Base-by-base conservation (phyloP, 2,113 vertebrate genomes). In the Morphnarchus princeps region DNA sequence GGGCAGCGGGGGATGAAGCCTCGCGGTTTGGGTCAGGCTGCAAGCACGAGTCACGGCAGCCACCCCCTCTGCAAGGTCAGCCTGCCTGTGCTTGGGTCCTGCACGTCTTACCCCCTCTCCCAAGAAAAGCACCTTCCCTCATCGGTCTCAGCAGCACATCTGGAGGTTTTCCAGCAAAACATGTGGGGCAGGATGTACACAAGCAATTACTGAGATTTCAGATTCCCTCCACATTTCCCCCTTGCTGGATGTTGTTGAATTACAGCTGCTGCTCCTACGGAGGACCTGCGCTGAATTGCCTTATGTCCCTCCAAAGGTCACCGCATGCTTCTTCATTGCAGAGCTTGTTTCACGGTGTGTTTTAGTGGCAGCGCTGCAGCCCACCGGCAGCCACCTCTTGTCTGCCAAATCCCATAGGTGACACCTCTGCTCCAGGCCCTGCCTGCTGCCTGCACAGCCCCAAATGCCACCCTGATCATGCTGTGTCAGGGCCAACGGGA, bases 1-100 rank as follows among this genome's bases (percentile, higher is more conserved):
- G 84, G 95, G 86, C 96, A 91, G 83, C 11, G 2, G 95, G 94
- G 95, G 93, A 93, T 52, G 82, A 32, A 94, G 90, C 36, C 89
- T 95, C 54, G 21, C 15, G 22, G 73, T 70, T 76, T 32, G 89
- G 95, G 96, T 97, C 96, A 97, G 91, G 72, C 90, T 97, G 95
- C 93, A 93, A 96, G 81, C 93, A 95, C 9, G 40, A 97, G 82
- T 94, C 93, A 92, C 3, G n/a, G 85, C 91, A 94, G 94, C 87
- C 1, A 3, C 94, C 72, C 83, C 50, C 52, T 89, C 92, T 66
- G 63, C 95, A 96, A 98, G 96, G 97, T 97, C 98, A 95, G 87
- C 22, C 85, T 65, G 42, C 82, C 86, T 97, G 40, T 61, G 88
- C 94, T 72, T 45, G 78, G 69, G 79, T 93, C 91, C 85, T 97